Evolutionary conservation across 1,140 invertebrate species (phyloP).

Genomic region (Euura lappo): DNA sequence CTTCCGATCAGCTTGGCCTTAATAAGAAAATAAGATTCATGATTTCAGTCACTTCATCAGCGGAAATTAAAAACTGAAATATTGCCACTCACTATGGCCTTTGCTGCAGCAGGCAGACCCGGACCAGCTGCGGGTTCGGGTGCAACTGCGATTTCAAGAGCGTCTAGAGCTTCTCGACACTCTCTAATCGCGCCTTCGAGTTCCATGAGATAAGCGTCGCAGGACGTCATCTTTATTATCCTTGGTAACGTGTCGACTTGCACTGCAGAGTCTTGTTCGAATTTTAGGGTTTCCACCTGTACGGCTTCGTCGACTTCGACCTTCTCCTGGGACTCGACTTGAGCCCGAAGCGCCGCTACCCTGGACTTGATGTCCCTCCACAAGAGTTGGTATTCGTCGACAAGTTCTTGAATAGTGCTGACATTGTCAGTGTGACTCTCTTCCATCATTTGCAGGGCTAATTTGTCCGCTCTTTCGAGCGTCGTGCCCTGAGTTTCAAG

Average conservation of each 20-base stretch:
- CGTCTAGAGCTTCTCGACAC: slow-evolving; percentile 63
- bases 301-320: slow-evolving; percentile 65
- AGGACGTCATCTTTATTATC: slow-evolving; percentile 72
- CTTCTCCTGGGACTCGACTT: slow-evolving; percentile 52
- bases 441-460: slow-evolving; percentile 66
- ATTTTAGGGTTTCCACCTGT: slow-evolving; percentile 77
- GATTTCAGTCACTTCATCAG: slow-evolving; percentile 10
- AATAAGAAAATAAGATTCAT: slow-evolving; percentile 22
- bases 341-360: slow-evolving; percentile 59
- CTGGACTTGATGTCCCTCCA: slow-evolving; percentile 69
- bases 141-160: slow-evolving; percentile 62
- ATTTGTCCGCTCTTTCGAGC: slow-evolving; percentile 64
- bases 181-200: slow-evolving; percentile 71
- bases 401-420: slow-evolving; percentile 65
- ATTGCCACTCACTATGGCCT: slow-evolving; percentile 59
- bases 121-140: slow-evolving; percentile 61
- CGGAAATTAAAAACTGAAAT: slow-evolving; percentile 9
- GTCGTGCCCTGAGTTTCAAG: slow-evolving; percentile 61
- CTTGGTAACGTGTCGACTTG: slow-evolving; percentile 79
- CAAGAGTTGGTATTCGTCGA: slow-evolving; percentile 72
- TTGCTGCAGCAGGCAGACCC: slow-evolving; percentile 61
- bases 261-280: slow-evolving; percentile 75
- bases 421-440: slow-evolving; percentile 63
- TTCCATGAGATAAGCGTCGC: slow-evolving; percentile 80
- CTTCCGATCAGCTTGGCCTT: slow-evolving; percentile 71